Percentiles rank a stretch among this genome's conserved stretches.
These are phyloP conservation scores for Calyptommatus sinebrachiatus DNA, from an alignment of 2,113 vertebrate genomes.

Conservation along the genomic window DNA sequence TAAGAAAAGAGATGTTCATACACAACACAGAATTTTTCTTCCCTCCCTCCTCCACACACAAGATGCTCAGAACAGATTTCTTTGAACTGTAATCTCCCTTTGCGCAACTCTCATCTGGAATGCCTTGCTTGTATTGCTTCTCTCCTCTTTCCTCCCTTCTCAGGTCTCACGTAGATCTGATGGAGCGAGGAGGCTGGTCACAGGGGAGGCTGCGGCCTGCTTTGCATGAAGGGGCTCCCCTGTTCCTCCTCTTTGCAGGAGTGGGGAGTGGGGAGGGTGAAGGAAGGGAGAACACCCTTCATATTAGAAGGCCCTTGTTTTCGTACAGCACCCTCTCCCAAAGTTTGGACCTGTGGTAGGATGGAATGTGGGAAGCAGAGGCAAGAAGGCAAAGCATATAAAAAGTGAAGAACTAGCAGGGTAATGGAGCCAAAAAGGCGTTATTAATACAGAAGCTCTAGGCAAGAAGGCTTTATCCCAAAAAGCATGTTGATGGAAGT, in stretches of 20 bases:
- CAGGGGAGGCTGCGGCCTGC: neutral
- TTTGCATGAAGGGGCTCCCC: conserved; percentile 3
- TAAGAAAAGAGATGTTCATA: neutral
- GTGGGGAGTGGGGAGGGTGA: neutral
- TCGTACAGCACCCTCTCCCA: neutral
- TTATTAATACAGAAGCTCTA: neutral
- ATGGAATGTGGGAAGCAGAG: accelerated
- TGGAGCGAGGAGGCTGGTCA: conserved; percentile 30
- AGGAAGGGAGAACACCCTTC: accelerated
- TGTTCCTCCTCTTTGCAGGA: neutral
- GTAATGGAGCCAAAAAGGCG: neutral
- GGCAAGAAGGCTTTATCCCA: conserved; percentile 17
- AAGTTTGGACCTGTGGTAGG: neutral
- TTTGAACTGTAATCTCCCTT: conserved; percentile 28
- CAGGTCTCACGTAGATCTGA: neutral
- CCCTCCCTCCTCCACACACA: neutral
- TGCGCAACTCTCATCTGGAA: neutral
- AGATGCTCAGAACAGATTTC: conserved; percentile 15
- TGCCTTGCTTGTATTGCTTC: neutral
- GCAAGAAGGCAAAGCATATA: neutral
- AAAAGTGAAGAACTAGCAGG: neutral
- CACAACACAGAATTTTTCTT: neutral
- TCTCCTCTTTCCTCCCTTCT: neutral
- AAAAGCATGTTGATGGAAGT: neutral
- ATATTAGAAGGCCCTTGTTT: neutral